Conservation (phyloP, 35 echinoderm and acorn worm species). For the Stichopus chloronotus region DNA sequence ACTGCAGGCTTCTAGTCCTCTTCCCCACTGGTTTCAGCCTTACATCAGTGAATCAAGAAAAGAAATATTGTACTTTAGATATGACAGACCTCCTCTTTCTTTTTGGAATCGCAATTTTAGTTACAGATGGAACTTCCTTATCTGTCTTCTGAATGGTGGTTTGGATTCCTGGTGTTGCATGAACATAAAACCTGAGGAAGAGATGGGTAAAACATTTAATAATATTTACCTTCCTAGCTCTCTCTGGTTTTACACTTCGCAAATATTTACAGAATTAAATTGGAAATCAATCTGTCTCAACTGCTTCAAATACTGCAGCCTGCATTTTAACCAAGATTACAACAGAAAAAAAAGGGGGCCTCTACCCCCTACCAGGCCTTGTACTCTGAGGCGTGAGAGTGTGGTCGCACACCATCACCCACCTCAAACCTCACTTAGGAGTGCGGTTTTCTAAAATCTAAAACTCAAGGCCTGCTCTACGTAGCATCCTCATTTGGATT, state of each 20-base stretch:
- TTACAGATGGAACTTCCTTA: neutral
- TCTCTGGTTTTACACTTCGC: neutral
- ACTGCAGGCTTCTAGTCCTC: too few relatives aligned
- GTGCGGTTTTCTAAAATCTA: too few relatives aligned
- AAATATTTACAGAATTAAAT: too few relatives aligned
- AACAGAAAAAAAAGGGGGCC: neutral
- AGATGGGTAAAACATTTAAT: neutral
- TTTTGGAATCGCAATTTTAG: slow-evolving; percentile 25
- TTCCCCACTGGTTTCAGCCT: too few relatives aligned
- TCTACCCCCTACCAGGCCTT: neutral
- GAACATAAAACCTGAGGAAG: neutral
- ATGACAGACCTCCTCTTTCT: slow-evolving; percentile 10
- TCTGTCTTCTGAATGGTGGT: neutral
- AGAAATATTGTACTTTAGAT: neutral
- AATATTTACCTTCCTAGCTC: neutral
- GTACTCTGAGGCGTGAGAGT: neutral
- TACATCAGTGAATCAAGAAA: too few relatives aligned
- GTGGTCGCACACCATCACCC: too few relatives aligned
- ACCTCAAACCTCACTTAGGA: too few relatives aligned
- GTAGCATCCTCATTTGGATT: too few relatives aligned
- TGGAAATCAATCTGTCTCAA: too few relatives aligned
- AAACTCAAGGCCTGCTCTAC: too few relatives aligned
- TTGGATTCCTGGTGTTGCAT: neutral
- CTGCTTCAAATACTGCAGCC: neutral
- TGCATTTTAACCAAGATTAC: neutral